A percentile compares a stretch with the other conserved stretches of the same genome.
phyloP scores from a whole-genome alignment of 2,888 invertebrate genomes.

The Nysson spinosus region DNA sequence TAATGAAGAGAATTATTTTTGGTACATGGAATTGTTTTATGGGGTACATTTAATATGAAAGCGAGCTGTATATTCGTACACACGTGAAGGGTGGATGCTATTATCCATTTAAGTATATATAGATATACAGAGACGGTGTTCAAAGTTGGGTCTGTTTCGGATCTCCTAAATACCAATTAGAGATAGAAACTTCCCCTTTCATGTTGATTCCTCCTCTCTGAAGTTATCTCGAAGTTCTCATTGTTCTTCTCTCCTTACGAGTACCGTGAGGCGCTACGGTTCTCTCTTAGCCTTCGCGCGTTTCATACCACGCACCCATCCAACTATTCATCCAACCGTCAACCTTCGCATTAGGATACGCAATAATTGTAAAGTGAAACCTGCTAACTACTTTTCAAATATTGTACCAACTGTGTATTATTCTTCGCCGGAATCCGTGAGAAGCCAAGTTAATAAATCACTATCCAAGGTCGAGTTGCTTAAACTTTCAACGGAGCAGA shows the following conservation, averaged over 20 bases:
- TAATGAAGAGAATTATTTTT: no score
- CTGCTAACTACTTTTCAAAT: slow-evolving; percentile 66
- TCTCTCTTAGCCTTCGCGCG: slow-evolving; percentile 44
- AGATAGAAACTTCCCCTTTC: slow-evolving; percentile 75
- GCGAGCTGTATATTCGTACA: not conserved
- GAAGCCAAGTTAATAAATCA: not conserved
- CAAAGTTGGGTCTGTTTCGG: slow-evolving; percentile 70
- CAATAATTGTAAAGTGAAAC: slow-evolving; percentile 65
- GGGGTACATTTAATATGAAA: no score
- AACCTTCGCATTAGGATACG: slow-evolving; percentile 59
- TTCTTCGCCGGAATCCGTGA: slow-evolving; percentile 10
- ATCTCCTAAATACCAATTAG: slow-evolving; percentile 77
- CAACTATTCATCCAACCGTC: slow-evolving; percentile 44
- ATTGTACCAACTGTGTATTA: slow-evolving; percentile 53
- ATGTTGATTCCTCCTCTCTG: slow-evolving; percentile 72
- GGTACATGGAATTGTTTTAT: no score
- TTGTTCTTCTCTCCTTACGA: slow-evolving; percentile 68
- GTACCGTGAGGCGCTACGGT: slow-evolving; percentile 46
- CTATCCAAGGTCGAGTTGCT: not conserved
- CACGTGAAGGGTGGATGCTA: not conserved
- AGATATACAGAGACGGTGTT: slow-evolving; percentile 43
- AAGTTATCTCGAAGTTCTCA: slow-evolving; percentile 75
- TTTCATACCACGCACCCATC: slow-evolving; percentile 10
- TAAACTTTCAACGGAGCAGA: not conserved
- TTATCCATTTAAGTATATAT: no score